Conservation (phyloP, 2,113 vertebrate species). For the Bubo bubo region DNA sequence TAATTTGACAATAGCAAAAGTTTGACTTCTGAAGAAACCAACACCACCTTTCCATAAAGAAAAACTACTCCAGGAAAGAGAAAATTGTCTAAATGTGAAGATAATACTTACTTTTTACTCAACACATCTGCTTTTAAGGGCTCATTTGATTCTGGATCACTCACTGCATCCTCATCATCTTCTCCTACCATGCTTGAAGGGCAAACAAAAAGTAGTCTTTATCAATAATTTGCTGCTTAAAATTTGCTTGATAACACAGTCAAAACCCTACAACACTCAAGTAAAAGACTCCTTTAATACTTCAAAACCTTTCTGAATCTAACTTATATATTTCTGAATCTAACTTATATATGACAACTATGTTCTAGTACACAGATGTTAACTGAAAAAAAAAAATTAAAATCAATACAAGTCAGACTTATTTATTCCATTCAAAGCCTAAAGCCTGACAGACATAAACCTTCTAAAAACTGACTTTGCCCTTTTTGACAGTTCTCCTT, state of each 20-base stretch:
- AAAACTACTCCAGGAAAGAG: background rate
- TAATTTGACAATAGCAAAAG: background rate
- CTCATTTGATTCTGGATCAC: slow-evolving; percentile 85
- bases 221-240: background rate
- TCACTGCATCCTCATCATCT: slow-evolving; percentile 89
- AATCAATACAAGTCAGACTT: background rate
- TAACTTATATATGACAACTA: background rate
- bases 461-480: background rate
- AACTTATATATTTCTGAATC: background rate
- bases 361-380: background rate
- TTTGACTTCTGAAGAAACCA: background rate
- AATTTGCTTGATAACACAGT: background rate
- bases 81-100: background rate
- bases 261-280: background rate
- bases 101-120: slow-evolving; percentile 88
- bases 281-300: background rate
- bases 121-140: slow-evolving; percentile 84
- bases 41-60: background rate
- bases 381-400: background rate
- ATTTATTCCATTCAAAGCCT: background rate
- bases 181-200: slow-evolving; percentile 87
- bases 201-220: slow-evolving; percentile 40
- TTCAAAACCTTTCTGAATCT: background rate
- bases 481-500: background rate
- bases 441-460: background rate